phyloP scores from a whole-genome alignment of 2,113 vertebrate genomes.

The Eulacestoma nigropectus region DNA sequence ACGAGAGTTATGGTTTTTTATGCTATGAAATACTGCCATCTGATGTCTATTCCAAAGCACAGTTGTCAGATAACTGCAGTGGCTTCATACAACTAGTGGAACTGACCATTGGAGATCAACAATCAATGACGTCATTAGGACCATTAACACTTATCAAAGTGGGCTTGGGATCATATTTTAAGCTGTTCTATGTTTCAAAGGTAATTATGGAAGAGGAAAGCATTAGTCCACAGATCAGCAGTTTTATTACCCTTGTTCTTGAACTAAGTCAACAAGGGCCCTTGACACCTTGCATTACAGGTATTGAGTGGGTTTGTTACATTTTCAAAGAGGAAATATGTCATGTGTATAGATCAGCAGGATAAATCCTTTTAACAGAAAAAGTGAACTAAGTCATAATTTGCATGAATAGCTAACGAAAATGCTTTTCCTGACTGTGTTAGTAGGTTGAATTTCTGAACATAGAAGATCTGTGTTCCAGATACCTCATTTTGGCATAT shows the following conservation, averaged over 20 bases:
- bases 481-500: neutral
- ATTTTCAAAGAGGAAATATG: neutral
- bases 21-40: constrained; percentile 43
- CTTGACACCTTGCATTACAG: neutral
- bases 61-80: neutral
- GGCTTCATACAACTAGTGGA: neutral
- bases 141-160: neutral
- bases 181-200: neutral
- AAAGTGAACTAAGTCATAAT: neutral
- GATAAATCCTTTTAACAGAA: neutral
- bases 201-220: neutral
- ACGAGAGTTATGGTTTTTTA: neutral
- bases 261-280: neutral
- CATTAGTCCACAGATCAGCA: neutral
- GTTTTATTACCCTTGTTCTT: neutral
- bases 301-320: neutral
- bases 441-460: neutral
- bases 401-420: neutral
- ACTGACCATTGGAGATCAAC: accelerated
- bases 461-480: neutral
- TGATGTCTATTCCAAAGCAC: neutral
- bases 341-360: neutral
- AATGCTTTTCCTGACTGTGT: neutral
- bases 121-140: neutral
- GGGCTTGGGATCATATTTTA: neutral